Percentiles rank a stretch among this genome's conserved stretches.
Conservation (phyloP, 2,113 vertebrate species). For the Platysternon megacephalum region DNA sequence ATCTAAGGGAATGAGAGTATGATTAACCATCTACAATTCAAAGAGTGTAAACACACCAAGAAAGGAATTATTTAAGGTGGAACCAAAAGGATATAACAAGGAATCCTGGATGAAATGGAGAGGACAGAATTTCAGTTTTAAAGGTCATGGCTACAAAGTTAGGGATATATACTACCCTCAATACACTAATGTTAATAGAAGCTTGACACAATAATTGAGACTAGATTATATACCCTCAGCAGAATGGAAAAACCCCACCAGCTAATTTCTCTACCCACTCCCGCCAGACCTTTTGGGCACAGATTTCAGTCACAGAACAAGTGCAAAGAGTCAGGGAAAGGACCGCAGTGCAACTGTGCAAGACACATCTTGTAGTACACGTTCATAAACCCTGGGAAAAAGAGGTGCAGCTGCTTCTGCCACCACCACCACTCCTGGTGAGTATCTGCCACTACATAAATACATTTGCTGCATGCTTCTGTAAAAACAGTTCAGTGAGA, state of each 20-base stretch:
- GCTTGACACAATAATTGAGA: neutral
- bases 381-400: neutral
- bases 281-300: neutral
- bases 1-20: neutral
- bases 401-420: neutral
- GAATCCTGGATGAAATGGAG: neutral
- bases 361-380: neutral
- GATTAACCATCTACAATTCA: neutral
- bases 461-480: neutral
- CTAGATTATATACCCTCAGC: neutral
- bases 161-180: neutral
- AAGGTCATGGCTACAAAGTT: neutral
- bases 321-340: conserved; percentile 18
- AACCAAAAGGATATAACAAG: neutral
- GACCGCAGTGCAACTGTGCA: conserved; percentile 24
- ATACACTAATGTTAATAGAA: neutral
- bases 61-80: neutral
- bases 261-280: neutral
- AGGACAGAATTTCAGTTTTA: neutral
- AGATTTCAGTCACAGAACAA: conserved; percentile 31
- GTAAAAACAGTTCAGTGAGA: neutral
- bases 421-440: neutral
- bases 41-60: neutral
- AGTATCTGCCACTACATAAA: neutral
- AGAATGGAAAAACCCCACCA: neutral